phyloP scores from a whole-genome alignment of 2,888 invertebrate species.

The Pandemis heparana region DNA sequence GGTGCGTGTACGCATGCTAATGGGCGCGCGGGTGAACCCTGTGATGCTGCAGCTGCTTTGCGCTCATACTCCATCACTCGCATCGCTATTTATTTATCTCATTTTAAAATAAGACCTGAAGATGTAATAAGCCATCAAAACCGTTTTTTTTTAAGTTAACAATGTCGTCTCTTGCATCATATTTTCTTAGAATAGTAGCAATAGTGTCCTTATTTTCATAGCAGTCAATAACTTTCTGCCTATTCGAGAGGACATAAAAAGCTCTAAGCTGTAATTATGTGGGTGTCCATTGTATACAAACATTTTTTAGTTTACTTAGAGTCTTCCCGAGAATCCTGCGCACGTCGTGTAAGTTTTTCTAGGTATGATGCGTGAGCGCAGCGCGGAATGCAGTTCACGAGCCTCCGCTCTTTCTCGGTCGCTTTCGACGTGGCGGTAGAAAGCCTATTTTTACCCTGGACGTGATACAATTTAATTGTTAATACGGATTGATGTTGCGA shows the following conservation, averaged over 20 bases:
- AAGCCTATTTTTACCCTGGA: slow-evolving; percentile 27
- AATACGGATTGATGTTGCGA: background rate
- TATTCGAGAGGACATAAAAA: slow-evolving; percentile 49
- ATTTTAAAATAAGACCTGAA: background rate
- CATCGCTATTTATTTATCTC: slow-evolving; percentile 1
- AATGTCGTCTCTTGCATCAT: background rate
- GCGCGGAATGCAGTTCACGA: slow-evolving; percentile 63
- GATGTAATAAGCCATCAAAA: background rate
- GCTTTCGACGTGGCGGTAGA: slow-evolving; percentile 49
- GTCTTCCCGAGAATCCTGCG: slow-evolving; percentile 67
- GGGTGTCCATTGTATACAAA: slow-evolving; percentile 60
- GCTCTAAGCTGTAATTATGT: slow-evolving; percentile 51
- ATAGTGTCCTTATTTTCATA: slow-evolving; percentile 15
- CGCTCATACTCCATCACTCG: slow-evolving; percentile 3
- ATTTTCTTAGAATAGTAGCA: slow-evolving; percentile 17
- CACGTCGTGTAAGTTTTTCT: slow-evolving; percentile 66
- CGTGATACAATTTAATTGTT: background rate
- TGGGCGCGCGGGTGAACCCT: slow-evolving; percentile 58
- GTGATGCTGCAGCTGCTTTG: slow-evolving; percentile 30
- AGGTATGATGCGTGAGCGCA: slow-evolving; percentile 65
- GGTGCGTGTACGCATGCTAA: slow-evolving; percentile 59
- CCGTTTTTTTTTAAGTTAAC: slow-evolving; percentile 1
- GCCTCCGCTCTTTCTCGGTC: slow-evolving; percentile 52
- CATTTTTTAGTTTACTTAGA: slow-evolving; percentile 63
- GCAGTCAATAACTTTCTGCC: slow-evolving; percentile 45